Evolutionary conservation across 2,888 invertebrate genomes (phyloP).

Genomic region (Panorpa germanica): DNA sequence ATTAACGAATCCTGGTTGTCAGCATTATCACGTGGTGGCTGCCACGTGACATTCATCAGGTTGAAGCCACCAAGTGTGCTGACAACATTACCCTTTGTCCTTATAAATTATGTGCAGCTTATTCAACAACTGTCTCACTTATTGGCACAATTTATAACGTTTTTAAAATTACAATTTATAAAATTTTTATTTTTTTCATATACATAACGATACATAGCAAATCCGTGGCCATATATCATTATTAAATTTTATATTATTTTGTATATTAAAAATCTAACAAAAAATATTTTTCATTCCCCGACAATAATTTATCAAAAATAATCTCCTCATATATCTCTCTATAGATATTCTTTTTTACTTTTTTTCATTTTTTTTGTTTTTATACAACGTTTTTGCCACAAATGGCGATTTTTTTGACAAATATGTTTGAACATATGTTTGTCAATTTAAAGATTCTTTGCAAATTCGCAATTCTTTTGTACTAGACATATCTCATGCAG

Average conservation of each 20-base stretch:
- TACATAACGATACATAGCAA: slow-evolving; percentile 4
- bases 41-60: too few species aligned
- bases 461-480: too few species aligned
- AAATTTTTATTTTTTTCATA: not conserved
- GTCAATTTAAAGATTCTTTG: not conserved
- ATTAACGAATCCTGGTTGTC: too few species aligned
- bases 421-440: slow-evolving; percentile 3
- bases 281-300: slow-evolving; percentile 28
- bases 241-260: slow-evolving; percentile 14
- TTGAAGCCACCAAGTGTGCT: too few species aligned
- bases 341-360: slow-evolving; percentile 22
- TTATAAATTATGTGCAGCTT: too few species aligned
- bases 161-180: too few species aligned
- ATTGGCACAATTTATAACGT: too few species aligned
- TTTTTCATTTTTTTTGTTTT: slow-evolving; percentile 7
- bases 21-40: too few species aligned
- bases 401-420: slow-evolving; percentile 7
- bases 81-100: too few species aligned
- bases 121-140: too few species aligned
- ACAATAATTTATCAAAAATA: slow-evolving; percentile 50
- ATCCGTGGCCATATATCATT: slow-evolving; percentile 9
- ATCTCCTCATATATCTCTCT: too few species aligned
- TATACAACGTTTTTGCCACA: slow-evolving; percentile 7
- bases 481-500: too few species aligned
- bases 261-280: slow-evolving; percentile 30